Conservation (phyloP, 1,140 invertebrate species). For the Neuroterus valhalla region DNA sequence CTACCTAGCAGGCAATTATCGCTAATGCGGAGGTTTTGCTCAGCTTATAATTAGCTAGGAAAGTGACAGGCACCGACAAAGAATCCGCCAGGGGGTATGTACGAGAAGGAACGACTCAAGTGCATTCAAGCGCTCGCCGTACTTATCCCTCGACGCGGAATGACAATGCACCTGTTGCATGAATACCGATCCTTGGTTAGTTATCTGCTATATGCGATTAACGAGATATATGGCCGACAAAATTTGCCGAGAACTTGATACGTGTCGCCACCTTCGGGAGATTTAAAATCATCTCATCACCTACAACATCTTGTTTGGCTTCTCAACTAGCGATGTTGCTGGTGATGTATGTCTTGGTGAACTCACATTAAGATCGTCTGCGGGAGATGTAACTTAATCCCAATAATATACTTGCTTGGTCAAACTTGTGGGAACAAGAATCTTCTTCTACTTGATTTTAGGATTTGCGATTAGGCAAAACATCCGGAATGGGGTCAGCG, state of each 20-base stretch:
- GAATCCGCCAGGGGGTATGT: slow-evolving; percentile 40
- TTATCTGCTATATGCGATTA: slow-evolving; percentile 28
- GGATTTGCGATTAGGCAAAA: too few relatives aligned
- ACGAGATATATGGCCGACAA: slow-evolving; percentile 28
- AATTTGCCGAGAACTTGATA: slow-evolving; percentile 30
- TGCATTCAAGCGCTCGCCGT: slow-evolving; percentile 33
- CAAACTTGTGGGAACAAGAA: too few relatives aligned
- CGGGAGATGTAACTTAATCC: neutral
- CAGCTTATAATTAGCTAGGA: slow-evolving; percentile 62
- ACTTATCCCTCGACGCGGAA: slow-evolving; percentile 41
- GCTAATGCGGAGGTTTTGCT: slow-evolving; percentile 62
- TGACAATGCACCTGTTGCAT: slow-evolving; percentile 55
- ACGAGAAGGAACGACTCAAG: slow-evolving; percentile 29
- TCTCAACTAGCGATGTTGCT: slow-evolving; percentile 22
- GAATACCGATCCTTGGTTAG: slow-evolving; percentile 26
- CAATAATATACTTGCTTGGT: neutral
- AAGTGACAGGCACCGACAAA: slow-evolving; percentile 62
- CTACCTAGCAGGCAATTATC: slow-evolving; percentile 57
- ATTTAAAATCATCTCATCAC: slow-evolving; percentile 26
- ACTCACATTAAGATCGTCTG: neutral
- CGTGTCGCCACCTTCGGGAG: slow-evolving; percentile 21
- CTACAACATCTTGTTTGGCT: neutral
- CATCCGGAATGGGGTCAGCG: too few relatives aligned
- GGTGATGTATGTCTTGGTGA: neutral
- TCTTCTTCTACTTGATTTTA: too few relatives aligned